These are phyloP conservation scores for Antechinus flavipes DNA, from an alignment of 2,113 vertebrate genomes.

Conservation along the genomic window DNA sequence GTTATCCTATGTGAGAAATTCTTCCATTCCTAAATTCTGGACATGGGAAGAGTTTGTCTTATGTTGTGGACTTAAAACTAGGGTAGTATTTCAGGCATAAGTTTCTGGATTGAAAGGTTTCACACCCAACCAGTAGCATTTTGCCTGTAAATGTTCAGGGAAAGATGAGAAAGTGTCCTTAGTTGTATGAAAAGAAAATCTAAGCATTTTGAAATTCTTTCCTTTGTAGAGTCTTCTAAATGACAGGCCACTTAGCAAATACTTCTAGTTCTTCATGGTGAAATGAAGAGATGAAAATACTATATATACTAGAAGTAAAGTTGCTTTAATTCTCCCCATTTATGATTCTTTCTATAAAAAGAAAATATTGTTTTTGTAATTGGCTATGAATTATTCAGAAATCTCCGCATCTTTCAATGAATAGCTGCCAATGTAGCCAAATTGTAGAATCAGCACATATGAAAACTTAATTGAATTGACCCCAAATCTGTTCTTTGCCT, in stretches of 20 bases:
- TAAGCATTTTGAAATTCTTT: accelerated
- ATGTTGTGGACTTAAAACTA: accelerated
- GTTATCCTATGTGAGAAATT: background rate
- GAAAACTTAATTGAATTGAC: background rate
- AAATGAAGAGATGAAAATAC: background rate
- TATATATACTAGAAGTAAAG: background rate
- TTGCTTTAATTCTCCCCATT: background rate
- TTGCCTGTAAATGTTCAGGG: accelerated
- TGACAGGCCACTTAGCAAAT: too few relatives aligned
- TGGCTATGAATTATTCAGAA: background rate
- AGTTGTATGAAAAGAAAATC: background rate
- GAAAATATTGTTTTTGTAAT: background rate
- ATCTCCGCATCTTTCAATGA: constrained; percentile 9
- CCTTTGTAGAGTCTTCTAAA: background rate
- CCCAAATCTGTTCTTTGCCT: constrained; percentile 49
- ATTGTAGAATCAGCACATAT: background rate
- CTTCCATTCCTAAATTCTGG: background rate
- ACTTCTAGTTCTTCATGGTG: background rate
- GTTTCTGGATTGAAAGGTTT: background rate
- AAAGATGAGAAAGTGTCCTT: background rate
- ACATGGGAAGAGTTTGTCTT: accelerated
- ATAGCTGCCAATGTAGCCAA: background rate
- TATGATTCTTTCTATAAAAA: background rate
- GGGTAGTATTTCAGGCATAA: accelerated
- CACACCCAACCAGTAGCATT: background rate